These are phyloP conservation scores for Cryptus armator DNA, from an alignment of 2,888 invertebrate species.

Conservation along the genomic window DNA sequence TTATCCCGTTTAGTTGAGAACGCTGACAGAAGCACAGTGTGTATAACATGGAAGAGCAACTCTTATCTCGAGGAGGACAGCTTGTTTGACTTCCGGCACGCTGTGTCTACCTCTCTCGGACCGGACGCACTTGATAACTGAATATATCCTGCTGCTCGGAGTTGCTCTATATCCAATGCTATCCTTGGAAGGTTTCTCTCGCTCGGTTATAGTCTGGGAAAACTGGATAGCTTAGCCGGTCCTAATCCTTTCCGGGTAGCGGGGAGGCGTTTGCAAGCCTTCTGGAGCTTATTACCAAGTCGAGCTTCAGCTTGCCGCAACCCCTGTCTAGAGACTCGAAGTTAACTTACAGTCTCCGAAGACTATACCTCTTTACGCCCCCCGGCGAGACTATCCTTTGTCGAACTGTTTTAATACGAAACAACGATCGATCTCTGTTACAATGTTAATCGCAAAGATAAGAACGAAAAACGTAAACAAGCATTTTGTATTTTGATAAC, in stretches of 20 bases:
- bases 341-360: slow-evolving; percentile 60
- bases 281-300: slow-evolving; percentile 71
- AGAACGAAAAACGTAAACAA: not conserved
- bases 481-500: not conserved
- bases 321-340: slow-evolving; percentile 58
- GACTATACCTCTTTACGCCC: slow-evolving; percentile 42
- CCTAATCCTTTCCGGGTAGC: slow-evolving; percentile 81
- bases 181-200: slow-evolving; percentile 33
- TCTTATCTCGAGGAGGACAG: slow-evolving; percentile 81
- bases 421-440: slow-evolving; percentile 27
- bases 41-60: slow-evolving; percentile 44
- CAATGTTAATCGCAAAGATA: not conserved
- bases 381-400: no score
- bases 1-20: slow-evolving; percentile 73
- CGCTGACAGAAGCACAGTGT: slow-evolving; percentile 27
- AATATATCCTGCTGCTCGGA: slow-evolving; percentile 72
- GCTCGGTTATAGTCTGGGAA: slow-evolving; percentile 35
- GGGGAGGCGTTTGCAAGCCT: slow-evolving; percentile 54
- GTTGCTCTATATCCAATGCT: slow-evolving; percentile 27
- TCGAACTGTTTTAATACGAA: slow-evolving; percentile 40
- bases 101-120: slow-evolving; percentile 76
- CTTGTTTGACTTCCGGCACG: slow-evolving; percentile 82
- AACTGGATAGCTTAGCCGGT: slow-evolving; percentile 75
- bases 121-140: slow-evolving; percentile 83
- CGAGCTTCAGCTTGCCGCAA: slow-evolving; percentile 63